Conservation (phyloP, 2,797 vertebrate species). For the Pangasius mekongensis region DNA sequence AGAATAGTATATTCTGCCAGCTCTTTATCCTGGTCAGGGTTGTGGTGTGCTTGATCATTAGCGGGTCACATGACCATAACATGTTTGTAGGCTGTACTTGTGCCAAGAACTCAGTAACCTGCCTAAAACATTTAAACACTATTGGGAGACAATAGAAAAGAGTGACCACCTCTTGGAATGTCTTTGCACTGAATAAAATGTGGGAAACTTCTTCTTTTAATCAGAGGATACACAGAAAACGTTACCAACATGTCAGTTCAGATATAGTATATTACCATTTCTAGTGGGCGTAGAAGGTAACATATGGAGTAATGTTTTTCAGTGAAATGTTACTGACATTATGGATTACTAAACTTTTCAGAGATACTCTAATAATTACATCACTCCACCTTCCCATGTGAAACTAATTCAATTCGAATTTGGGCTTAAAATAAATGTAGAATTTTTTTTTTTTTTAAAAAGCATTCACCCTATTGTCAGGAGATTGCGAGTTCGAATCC, state of each 20-base stretch:
- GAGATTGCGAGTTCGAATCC: neutral
- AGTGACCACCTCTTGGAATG: neutral
- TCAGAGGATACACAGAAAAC: neutral
- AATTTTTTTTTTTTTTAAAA: too few relatives aligned
- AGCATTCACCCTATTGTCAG: neutral
- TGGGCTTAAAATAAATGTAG: too few relatives aligned
- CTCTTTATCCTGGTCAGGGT: neutral
- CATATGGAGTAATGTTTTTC: neutral
- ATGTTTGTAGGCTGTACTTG: neutral
- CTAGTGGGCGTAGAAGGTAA: neutral
- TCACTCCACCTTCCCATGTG: too few relatives aligned
- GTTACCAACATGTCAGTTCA: neutral
- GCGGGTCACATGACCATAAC: neutral
- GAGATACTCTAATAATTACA: too few relatives aligned
- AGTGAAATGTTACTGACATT: too few relatives aligned
- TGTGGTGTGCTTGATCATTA: neutral
- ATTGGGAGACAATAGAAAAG: neutral
- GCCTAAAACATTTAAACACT: neutral
- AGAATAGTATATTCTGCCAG: neutral
- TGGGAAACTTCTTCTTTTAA: neutral
- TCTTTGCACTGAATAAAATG: neutral
- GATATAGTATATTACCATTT: neutral
- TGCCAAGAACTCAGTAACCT: neutral
- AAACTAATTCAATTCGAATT: too few relatives aligned
- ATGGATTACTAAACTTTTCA: too few relatives aligned